Evolutionary conservation across 2,888 invertebrate species (phyloP), one percentile per base, ranked within the genome.

Genomic region (Dolichomitus sp.): DNA sequence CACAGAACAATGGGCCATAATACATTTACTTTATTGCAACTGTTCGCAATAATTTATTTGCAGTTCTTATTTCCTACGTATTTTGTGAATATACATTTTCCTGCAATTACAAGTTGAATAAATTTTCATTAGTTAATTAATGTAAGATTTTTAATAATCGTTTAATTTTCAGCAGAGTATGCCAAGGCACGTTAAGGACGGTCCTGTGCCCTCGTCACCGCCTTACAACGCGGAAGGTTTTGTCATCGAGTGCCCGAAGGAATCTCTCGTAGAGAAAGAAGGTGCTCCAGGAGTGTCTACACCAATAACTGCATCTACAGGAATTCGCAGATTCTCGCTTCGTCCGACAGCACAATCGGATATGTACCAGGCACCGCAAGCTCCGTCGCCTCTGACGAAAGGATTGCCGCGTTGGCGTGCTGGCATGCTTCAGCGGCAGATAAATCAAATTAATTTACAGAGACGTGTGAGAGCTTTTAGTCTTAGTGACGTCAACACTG

Each of bases 381-480:
- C 69, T 23, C 66, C 50, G 12, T 66, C 54, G 14, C 59, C 52
- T 14, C 17, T 76, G n/a, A 74, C 63, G 30, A 90, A 89, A 78
- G 85, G 76, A n/a, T 0, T 92, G 40, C 92, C 93, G 0, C 88
- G 92, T 14, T 93, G 93, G 93, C 91, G 90, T 61, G 93, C 92
- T 6, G 92, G 93, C 0, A 88, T 92, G 89, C 85, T 93, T 4
- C 93, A 93, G 57, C 87, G 93, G 4, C 93, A 93, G 54, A 91
- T 93, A 19, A 90, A 89, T 33, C 90, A 93, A 52, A 89, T 90
- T 74, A 90, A 90, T 69, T 85, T 92, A 27, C 92, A 90, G 65
- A 88, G 90, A 27, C 89, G 93, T 7, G 91, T 86, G 0, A 82
- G 93, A 45, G 93, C 93, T 0, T 93, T 92, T 72, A 93, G 93